These are phyloP conservation scores for Achroia grisella DNA, from an alignment of 1,140 invertebrate genomes.

Conservation along the genomic window DNA sequence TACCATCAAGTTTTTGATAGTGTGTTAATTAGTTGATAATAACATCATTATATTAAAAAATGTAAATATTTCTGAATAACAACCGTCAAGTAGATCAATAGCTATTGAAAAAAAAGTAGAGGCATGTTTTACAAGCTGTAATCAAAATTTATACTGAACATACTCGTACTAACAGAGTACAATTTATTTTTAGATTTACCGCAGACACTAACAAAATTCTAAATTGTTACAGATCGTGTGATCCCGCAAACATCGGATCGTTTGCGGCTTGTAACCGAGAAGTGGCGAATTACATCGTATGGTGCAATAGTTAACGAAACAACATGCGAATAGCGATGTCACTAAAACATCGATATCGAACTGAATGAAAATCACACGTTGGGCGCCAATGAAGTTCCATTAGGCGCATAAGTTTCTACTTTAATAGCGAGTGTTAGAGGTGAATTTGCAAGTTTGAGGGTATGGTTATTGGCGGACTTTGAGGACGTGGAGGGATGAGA, in stretches of 20 bases:
- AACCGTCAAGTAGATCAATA: no score
- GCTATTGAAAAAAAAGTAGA: no score
- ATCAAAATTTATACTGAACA: no score
- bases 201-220: background rate
- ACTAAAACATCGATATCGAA: conserved; percentile 1
- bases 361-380: conserved; percentile 2
- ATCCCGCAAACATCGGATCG: conserved; percentile 21
- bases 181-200: no score
- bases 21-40: no score
- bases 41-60: no score
- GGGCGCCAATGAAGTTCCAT: conserved; percentile 6
- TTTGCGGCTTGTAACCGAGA: conserved; percentile 36
- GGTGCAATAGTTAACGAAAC: conserved; percentile 12
- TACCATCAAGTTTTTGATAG: no score
- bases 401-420: background rate
- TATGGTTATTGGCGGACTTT: conserved; percentile 4
- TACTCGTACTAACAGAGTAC: no score
- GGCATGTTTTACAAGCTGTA: no score
- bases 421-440: background rate
- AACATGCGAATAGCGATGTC: background rate
- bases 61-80: no score
- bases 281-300: conserved; percentile 17
- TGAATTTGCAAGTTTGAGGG: conserved; percentile 3
- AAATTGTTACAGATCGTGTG: conserved; percentile 1
- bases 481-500: conserved; percentile 26